Evolutionary conservation across 2,797 vertebrate genomes (phyloP), one percentile per base, ranked within the genome.

Genomic region (Artibeus lituratus): DNA sequence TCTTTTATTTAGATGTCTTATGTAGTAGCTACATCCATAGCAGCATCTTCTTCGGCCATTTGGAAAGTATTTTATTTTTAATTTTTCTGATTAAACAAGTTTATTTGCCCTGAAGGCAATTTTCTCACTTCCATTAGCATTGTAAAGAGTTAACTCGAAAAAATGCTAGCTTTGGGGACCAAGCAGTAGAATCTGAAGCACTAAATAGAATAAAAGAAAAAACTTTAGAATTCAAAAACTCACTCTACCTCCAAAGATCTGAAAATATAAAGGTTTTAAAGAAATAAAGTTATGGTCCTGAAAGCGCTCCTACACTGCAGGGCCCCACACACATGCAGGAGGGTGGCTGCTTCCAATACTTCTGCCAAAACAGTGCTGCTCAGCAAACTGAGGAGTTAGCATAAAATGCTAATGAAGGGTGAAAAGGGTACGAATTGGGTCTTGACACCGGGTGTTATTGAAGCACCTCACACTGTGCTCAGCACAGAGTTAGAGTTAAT

Each of bases 61-160:
- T 55, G 22, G 53, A 78, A 82, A 83, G n/a, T 51, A 22, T 26
- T 94, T 94, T 26, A 12, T 51, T 72, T 57, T 77, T 74, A 42
- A 35, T 65, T 93, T 92, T 87, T 94, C 57, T 85, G 35, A 78
- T 90, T 80, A 85, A 87, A 76, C 10, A 73, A 67, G 81, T 51
- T 6, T 12, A 9, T 44, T 22, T 59, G 6, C 26, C 35, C 37
- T n/a, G 5, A 90, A 91, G n/a, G 29, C n/a, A 57, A n/a, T 57
- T 47, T 37, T 67, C 8, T 90, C 35, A 55, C 24, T 51, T 73
- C 18, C 39, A 15, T 53, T 19, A 91, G 47, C 10, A 14, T 57
- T 57, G 8, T 57, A 73, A 91, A 44, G 80, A 67, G 59, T 76
- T 49, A 29, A 84, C 76, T 57, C 81, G 44, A 26, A 59, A 55